Base-by-base conservation (phyloP, 2,888 invertebrate genomes). In the Rhorus exstirpatorius region DNA sequence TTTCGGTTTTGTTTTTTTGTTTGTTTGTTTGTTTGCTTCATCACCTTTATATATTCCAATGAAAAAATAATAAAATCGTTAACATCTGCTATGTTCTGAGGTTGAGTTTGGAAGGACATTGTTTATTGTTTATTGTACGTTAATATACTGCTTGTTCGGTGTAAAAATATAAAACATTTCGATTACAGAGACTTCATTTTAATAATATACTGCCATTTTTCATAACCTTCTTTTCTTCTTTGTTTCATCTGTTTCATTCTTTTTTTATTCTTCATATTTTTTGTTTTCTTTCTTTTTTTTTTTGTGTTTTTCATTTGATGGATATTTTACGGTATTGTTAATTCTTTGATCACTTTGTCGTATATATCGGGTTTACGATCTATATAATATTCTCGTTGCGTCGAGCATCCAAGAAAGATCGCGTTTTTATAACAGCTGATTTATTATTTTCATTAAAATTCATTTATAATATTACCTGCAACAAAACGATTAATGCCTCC, bases 151-250 rank as follows among this genome's bases (percentile, higher is more conserved):
- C 79, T 85, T 85, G 86, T 86, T 86, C 84, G 85, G 92, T 91
- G 91, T 91, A 91, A 91, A 91, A 91, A 91, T 91, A 92, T 90
- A 91, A 91, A 91, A 89, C 90, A 91, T 91, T 91, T 88, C 88
- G 88, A 91, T 91, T 91, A 90, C 89, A n/a, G n/a, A 91, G 90
- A 90, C 88, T 88, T 89, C 86, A 87, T 88, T 76, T 76, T 81
- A 79, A 79, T 85, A 81, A 83, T 84, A 86, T 86, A 86, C 84
- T 87, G 86, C 86, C 79, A 78, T n/a, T 85, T 85, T 81, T 86
- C 79, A 82, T 78, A 83, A n/a, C n/a, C n/a, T 61, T 80, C 79
- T 78, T 74, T 68, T 67, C 65, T 79, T 17, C 60, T 31, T 63
- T 63, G 19, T 17, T 63, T 0, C 53, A 12, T 71, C n/a, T 60